A percentile compares a stretch with the other conserved stretches of the same genome.
These are phyloP conservation scores for Philonicus albiceps DNA, from an alignment of 2,888 invertebrate species.

Conservation along the genomic window DNA sequence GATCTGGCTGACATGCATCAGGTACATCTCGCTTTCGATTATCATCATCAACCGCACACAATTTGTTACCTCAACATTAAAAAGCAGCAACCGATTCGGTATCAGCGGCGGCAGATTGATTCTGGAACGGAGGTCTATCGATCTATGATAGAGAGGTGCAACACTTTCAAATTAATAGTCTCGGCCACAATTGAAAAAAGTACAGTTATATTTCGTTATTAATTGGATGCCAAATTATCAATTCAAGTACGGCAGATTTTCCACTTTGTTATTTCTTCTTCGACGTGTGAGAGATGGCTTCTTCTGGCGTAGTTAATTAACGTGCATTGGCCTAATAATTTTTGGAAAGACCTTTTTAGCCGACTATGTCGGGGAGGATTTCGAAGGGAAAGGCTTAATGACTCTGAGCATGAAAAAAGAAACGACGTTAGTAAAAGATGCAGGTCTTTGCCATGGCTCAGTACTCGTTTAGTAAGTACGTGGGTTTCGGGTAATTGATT, in stretches of 20 bases:
- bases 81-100: not conserved
- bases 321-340: not conserved
- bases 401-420: not conserved
- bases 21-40: not conserved
- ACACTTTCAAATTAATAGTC: not conserved
- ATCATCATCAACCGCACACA: not conserved
- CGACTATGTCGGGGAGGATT: not conserved
- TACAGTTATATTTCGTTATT: not conserved
- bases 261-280: not conserved
- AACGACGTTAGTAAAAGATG: not conserved
- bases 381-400: not conserved
- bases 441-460: not conserved
- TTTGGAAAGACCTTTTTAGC: not conserved
- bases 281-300: not conserved
- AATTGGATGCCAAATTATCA: not conserved
- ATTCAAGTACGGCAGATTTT: not conserved
- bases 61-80: not conserved
- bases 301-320: not conserved
- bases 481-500: not conserved
- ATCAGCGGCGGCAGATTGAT: not conserved
- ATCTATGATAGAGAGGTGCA: not conserved
- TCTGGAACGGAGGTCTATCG: not conserved
- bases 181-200: not conserved
- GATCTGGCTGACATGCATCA: not conserved
- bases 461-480: not conserved